phyloP scores from a whole-genome alignment of 2,797 vertebrate species.

The Pipistrellus pipistrellus region DNA sequence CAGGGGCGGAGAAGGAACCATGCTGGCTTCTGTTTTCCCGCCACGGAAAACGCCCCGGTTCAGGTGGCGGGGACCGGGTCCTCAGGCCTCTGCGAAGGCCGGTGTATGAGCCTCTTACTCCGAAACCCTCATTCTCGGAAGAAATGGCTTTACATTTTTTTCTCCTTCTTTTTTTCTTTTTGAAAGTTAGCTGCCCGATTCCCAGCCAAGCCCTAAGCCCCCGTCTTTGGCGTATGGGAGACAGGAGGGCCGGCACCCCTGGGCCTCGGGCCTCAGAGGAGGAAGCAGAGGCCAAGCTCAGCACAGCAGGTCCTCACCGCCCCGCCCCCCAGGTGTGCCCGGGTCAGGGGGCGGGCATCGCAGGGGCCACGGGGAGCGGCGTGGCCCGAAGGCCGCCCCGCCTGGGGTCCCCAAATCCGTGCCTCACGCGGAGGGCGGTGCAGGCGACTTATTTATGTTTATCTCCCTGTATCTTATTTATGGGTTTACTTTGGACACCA shows the following conservation, averaged over 20 bases:
- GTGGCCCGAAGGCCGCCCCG: background rate
- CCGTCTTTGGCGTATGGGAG: background rate
- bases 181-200: constrained; percentile 33
- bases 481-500: constrained; percentile 95
- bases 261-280: background rate
- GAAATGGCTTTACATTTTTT: constrained; percentile 9
- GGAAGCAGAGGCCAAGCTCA: background rate
- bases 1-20: background rate
- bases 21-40: background rate
- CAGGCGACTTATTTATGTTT: constrained; percentile 89
- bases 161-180: background rate
- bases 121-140: constrained; percentile 16
- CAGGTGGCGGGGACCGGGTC: constrained; percentile 13
- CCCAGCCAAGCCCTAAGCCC: background rate
- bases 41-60: background rate
- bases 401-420: constrained; percentile 56
- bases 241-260: background rate
- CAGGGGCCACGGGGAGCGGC: background rate
- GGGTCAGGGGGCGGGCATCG: background rate
- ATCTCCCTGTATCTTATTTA: constrained; percentile 95
- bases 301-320: background rate
- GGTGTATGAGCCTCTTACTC: constrained; percentile 55
- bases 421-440: constrained; percentile 85
- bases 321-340: background rate
- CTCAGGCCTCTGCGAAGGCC: constrained; percentile 7